Conservation (phyloP, 1,140 invertebrate genomes). For the Drepana arcuata region DNA sequence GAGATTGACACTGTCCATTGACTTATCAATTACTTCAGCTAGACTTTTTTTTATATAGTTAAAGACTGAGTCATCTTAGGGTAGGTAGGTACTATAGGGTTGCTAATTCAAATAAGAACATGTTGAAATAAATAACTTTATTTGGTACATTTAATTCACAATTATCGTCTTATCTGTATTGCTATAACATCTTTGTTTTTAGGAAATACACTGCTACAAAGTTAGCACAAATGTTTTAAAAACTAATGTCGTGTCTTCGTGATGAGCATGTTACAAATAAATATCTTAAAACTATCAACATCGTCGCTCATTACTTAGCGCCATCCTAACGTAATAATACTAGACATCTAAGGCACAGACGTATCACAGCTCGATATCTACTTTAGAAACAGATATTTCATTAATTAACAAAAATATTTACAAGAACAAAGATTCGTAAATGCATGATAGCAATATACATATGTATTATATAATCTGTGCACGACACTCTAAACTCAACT, state of each 20-base stretch:
- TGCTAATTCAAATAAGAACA: not conserved
- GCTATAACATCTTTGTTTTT: conserved; percentile 16
- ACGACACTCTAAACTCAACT: conserved; percentile 24
- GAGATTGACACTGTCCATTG: no score
- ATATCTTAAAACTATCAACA: conserved; percentile 26
- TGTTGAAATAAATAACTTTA: conserved; percentile 36
- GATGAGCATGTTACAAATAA: conserved; percentile 30
- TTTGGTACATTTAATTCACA: conserved; percentile 33
- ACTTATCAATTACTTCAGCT: no score
- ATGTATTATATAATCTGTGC: conserved; percentile 21
- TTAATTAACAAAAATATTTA: conserved; percentile 47
- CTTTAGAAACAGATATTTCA: conserved; percentile 29
- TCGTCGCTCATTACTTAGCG: no score
- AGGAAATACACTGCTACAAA: no score
- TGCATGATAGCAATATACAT: not conserved
- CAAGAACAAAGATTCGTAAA: conserved; percentile 6
- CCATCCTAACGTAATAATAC: conserved; percentile 40
- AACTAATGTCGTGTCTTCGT: no score
- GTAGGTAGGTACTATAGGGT: no score
- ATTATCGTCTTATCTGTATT: conserved; percentile 18
- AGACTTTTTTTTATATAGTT: no score
- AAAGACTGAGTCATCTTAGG: no score
- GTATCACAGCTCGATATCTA: conserved; percentile 57
- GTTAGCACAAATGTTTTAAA: no score
- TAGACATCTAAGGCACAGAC: conserved; percentile 62